These are phyloP conservation scores for Ctenopoma kingsleyae DNA, from an alignment of 2,797 vertebrate genomes.

Conservation along the genomic window DNA sequence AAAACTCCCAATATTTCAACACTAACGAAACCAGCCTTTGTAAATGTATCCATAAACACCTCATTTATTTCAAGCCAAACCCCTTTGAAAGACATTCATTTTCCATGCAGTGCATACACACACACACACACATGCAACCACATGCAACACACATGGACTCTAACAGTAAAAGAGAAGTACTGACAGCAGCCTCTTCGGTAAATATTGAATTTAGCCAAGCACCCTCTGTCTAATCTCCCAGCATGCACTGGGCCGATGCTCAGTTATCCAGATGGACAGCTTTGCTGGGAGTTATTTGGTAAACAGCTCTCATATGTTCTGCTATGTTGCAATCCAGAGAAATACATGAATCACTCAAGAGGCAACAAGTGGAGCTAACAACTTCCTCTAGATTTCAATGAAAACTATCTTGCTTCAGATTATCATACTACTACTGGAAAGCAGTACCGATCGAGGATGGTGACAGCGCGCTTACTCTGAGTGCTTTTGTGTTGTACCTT, in stretches of 20 bases:
- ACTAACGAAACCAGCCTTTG: neutral
- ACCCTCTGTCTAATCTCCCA: constrained; percentile 74
- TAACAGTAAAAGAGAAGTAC: constrained; percentile 57
- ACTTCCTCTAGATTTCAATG: constrained; percentile 7
- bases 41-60: neutral
- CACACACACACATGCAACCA: no score
- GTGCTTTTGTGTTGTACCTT: neutral
- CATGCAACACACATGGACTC: no score
- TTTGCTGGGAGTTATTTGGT: constrained; percentile 71
- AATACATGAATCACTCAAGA: constrained; percentile 45
- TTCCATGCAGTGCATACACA: neutral
- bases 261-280: constrained; percentile 73
- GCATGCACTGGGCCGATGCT: constrained; percentile 72
- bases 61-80: neutral
- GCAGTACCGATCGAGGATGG: no score
- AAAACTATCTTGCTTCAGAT: neutral
- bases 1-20: neutral
- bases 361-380: constrained; percentile 38
- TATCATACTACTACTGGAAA: neutral
- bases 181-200: constrained; percentile 71
- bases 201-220: constrained; percentile 75
- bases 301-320: constrained; percentile 81
- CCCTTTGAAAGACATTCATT: neutral
- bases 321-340: constrained; percentile 70
- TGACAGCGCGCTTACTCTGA: no score